Conservation (phyloP, 2,797 vertebrate species). For the Acanthiza pusilla region DNA sequence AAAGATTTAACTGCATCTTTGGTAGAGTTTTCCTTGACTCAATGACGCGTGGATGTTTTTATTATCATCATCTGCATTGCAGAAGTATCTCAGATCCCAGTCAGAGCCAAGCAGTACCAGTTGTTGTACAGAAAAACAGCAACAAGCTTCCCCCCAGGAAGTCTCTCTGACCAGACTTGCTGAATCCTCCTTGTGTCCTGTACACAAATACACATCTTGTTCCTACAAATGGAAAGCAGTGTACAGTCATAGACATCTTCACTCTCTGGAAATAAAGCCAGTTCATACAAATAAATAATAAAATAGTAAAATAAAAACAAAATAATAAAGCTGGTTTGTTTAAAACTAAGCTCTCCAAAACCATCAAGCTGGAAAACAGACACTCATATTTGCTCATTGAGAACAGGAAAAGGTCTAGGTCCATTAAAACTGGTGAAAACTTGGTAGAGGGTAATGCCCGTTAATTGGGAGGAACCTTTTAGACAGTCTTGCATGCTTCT, state of each 20-base stretch:
- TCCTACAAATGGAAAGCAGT: neutral
- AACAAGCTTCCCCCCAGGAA: neutral
- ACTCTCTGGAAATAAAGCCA: neutral
- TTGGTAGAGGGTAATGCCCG: neutral
- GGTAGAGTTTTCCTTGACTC: neutral
- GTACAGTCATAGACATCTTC: neutral
- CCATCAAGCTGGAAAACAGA: neutral
- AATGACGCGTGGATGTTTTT: neutral
- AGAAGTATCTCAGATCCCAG: neutral
- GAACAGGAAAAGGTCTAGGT: neutral
- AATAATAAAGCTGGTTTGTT: neutral
- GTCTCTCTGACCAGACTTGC: neutral
- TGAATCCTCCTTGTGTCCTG: neutral
- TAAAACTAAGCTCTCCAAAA: neutral
- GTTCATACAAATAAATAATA: neutral
- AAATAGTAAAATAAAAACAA: neutral
- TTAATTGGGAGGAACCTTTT: neutral
- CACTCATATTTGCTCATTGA: neutral
- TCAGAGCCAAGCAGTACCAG: neutral
- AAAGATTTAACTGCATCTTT: neutral
- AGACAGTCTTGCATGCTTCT: neutral
- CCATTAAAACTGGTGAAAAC: neutral
- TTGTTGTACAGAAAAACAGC: neutral
- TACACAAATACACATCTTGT: neutral
- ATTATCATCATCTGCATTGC: neutral